Base-by-base conservation (phyloP, 2,113 vertebrate genomes). In the Clarias magur region DNA sequence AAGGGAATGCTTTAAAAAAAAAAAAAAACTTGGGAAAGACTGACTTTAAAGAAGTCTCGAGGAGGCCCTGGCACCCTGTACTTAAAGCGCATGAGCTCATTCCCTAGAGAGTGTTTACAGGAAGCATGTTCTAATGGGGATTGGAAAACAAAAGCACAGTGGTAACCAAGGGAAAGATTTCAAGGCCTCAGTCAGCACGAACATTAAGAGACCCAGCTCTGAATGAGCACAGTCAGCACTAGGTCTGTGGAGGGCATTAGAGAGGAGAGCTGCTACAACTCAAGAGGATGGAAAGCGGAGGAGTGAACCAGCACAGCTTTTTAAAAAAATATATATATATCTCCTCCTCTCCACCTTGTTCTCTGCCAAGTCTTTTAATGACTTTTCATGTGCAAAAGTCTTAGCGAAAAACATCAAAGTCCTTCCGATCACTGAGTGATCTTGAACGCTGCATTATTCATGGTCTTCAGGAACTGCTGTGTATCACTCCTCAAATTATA, bases 301-400 rank as follows among this genome's bases (percentile, higher is more conserved):
- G 82, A 48, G 82, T 81, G 30, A 81, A 62, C 30, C 38, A 15
- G 79, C 27, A 25, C 27, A 21, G 56, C 17, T 81, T 65, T 59
- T 85, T 53, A 27, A 3, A 42, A 4, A 42, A 3, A 42, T 42
- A 42, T 42, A 42, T 42, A n/a, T 84, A 54, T 84, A 42, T 34
- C 65, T 62, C 56, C 78, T 34, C 34, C 48, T 78, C 86, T 88
- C 73, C 62, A 56, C 48, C 34, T 62, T 60, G 54, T 78, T 87
- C 80, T 83, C 73, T 65, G 63, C 75, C 88, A 90, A 90, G 80
- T 25, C 68, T 88, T 80, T 79, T 84, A 81, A 86, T 30, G 53
- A 80, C 75, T 83, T 70, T 38, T 62, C 86, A 88, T 85, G 88
- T 84, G 86, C 72, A 60, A 83, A 9, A 82, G 82, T 90, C 62